Percentiles rank a stretch among this genome's conserved stretches.
Evolutionary conservation across 2,888 invertebrate genomes (phyloP).

Genomic region (Drosophila sordidula): DNA sequence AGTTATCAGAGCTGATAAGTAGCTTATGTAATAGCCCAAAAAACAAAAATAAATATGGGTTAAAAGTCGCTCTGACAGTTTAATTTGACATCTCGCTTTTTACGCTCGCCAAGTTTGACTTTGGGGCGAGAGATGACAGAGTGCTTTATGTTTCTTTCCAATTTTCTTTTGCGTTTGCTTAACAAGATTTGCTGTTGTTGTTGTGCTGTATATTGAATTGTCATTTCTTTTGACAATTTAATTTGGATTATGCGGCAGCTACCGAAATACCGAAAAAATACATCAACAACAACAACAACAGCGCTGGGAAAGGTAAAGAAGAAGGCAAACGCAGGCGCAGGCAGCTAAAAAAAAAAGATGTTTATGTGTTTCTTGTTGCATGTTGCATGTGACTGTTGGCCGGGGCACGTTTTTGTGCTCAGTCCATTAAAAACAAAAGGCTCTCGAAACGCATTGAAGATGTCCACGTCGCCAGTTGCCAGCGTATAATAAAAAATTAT

Average conservation of each 20-base stretch:
- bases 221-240: conserved; percentile 81
- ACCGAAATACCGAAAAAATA: conserved; percentile 53
- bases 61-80: conserved; percentile 77
- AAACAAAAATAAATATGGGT: conserved; percentile 57
- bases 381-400: conserved; percentile 40
- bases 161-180: conserved; percentile 67
- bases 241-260: conserved; percentile 77
- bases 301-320: conserved; percentile 2
- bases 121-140: conserved; percentile 56
- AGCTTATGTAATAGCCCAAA: conserved; percentile 75
- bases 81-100: conserved; percentile 74
- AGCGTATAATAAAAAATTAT: conserved; percentile 66
- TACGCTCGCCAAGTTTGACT: conserved; percentile 12
- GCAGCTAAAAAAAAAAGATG: conserved; percentile 51
- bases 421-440: conserved; percentile 69
- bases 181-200: conserved; percentile 69
- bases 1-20: conserved; percentile 79
- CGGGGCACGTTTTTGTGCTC: conserved; percentile 47
- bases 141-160: conserved; percentile 64
- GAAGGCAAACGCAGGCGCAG: background rate
- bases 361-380: conserved; percentile 23
- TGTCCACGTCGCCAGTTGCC: conserved; percentile 41
- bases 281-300: background rate
- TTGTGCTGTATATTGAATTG: conserved; percentile 71
- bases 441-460: conserved; percentile 66